Base-by-base conservation (phyloP, 2,113 vertebrate genomes). In the Calypte anna region DNA sequence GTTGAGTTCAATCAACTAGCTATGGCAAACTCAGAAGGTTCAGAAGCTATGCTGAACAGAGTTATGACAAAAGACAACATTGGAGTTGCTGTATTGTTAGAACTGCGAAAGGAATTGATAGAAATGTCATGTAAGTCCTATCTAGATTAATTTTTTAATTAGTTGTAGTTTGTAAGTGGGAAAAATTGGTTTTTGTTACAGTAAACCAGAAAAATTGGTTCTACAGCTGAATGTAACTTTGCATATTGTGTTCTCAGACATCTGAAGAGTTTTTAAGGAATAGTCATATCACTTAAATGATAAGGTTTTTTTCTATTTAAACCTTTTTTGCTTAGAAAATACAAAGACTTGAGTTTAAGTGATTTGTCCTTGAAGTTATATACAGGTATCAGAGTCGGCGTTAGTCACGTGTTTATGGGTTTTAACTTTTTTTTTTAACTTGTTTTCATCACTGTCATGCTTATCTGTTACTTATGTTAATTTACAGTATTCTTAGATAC, bases 21-120 rank as follows among this genome's bases (percentile, higher is more conserved):
- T 82, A 99, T 99, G 99, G 99, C 99, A 82, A 99, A 99, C 98
- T 99, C 99, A 0, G 99, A 99, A 96, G 99, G 99, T 90, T 99
- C 99, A 15, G 99, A 99, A 98, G 98, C 99, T 33, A 99, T 99
- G 99, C 95, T 99, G 97, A 99, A 99, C 98, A 98, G 99, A 97
- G 99, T 99, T 86, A 99, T 99, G 99, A 99, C 99, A 46, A 99
- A 99, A 98, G 99, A 99, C 95, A 99, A 99, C 97, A 99, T 99
- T 58, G 99, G 99, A 25, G 99, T 99, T 38, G 99, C 99, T 51
- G 98, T 99, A 9, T 98, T 99, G 86, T 97, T 99, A 53, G 99
- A 99, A 88, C 98, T 99, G 92, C 98, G 98, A 94, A 99, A 99
- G 97, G 99, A 99, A 64, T 98, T 99, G 97, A 99, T 99, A 97